Conservation (phyloP, 2,888 invertebrate species). For the Torymus auratus region DNA sequence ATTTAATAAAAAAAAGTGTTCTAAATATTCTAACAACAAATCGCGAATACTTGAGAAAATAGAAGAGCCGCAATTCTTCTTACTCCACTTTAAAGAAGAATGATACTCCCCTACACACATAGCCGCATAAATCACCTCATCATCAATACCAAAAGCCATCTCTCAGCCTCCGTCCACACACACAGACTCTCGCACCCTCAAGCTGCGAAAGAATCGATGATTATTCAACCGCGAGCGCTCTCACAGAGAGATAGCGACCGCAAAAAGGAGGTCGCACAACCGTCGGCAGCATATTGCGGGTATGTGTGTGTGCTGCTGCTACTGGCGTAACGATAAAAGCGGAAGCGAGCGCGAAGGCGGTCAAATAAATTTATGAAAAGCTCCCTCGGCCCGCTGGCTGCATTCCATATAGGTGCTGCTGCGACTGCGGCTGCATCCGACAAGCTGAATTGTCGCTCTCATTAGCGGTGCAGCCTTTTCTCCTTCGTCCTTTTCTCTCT, state of each 20-base stretch:
- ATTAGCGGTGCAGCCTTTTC: conserved; percentile 68
- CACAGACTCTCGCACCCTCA: too few species aligned
- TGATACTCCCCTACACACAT: too few species aligned
- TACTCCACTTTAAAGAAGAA: too few species aligned
- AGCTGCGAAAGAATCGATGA: conserved; percentile 7
- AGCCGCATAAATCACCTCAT: too few species aligned
- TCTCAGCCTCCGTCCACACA: too few species aligned
- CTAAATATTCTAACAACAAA: too few species aligned
- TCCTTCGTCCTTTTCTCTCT: conserved; percentile 57
- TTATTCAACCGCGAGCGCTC: conserved; percentile 12
- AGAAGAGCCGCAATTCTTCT: too few species aligned
- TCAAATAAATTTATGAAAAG: conserved; percentile 73
- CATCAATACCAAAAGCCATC: too few species aligned
- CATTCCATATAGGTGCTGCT: conserved; percentile 68
- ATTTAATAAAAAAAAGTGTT: too few species aligned
- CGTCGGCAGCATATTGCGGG: conserved; percentile 66
- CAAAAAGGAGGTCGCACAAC: too few species aligned
- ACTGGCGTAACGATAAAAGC: conserved; percentile 64
- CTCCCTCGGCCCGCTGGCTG: conserved; percentile 65
- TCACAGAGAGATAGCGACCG: conserved; percentile 53
- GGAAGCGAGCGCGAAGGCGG: conserved; percentile 67
- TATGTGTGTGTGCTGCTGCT: conserved; percentile 35
- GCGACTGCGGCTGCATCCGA: conserved; percentile 65
- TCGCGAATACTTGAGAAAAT: too few species aligned
- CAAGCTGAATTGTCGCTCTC: conserved; percentile 74